phyloP scores from a whole-genome alignment of 1,140 invertebrate species.

The Cyclina sinensis region DNA sequence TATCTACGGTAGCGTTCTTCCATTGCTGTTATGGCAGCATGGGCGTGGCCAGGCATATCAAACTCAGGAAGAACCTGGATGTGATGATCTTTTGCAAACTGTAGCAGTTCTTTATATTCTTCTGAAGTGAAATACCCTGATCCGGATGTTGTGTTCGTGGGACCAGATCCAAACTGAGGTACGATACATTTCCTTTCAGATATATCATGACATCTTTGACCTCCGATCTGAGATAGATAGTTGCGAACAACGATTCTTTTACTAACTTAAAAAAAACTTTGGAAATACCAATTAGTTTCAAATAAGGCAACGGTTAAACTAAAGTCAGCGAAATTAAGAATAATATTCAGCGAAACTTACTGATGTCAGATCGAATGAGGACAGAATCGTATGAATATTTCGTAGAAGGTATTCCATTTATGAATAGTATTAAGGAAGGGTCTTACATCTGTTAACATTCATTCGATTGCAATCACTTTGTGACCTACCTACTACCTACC shows the following conservation, averaged over 20 bases:
- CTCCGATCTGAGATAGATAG: slow-evolving; percentile 80
- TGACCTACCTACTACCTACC: no score
- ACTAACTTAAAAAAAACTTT: no score
- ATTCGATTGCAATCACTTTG: no score
- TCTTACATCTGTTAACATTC: no score
- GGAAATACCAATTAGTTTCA: no score
- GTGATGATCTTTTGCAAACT: slow-evolving; percentile 68
- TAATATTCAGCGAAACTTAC: no score
- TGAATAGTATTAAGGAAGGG: no score
- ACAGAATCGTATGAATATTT: no score
- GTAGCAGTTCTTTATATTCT: slow-evolving; percentile 74
- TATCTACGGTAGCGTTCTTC: slow-evolving; percentile 57
- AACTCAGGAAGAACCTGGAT: slow-evolving; percentile 78
- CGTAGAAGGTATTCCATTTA: no score
- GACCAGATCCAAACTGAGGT: slow-evolving; percentile 82
- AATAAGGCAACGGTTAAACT: no score
- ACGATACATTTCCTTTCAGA: slow-evolving; percentile 79
- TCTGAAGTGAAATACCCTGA: slow-evolving; percentile 73
- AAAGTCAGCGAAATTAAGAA: no score
- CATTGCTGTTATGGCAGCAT: slow-evolving; percentile 75
- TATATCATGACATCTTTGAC: slow-evolving; percentile 80
- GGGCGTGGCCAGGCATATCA: slow-evolving; percentile 78
- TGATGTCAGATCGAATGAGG: no score
- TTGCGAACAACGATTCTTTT: slow-evolving; percentile 75
- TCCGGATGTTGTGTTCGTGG: slow-evolving; percentile 72